These are phyloP conservation scores for Listrodromus nycthemerus DNA, from an alignment of 2,888 invertebrate genomes.

Conservation along the genomic window DNA sequence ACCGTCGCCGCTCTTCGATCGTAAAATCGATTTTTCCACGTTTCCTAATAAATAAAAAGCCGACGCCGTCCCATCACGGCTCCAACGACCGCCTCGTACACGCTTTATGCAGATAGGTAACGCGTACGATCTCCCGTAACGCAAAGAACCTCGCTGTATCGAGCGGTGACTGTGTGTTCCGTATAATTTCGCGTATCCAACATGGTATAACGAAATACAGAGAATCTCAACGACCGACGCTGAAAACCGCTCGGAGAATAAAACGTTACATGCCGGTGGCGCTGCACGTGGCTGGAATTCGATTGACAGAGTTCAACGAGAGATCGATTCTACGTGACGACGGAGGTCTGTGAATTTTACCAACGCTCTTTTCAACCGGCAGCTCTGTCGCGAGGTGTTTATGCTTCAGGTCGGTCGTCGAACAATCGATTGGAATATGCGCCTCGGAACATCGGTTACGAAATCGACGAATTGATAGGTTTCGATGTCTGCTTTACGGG, in stretches of 20 bases:
- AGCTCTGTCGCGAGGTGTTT: slow-evolving; percentile 14
- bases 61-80: slow-evolving; percentile 55
- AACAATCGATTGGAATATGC: neutral
- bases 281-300: slow-evolving; percentile 40
- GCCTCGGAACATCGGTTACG: neutral
- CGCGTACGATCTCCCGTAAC: slow-evolving; percentile 22
- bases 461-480: neutral
- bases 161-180: neutral
- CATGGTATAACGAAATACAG: neutral
- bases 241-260: slow-evolving; percentile 19
- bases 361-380: slow-evolving; percentile 14
- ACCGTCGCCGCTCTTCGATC: slow-evolving; percentile 22
- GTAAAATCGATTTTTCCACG: slow-evolving; percentile 56
- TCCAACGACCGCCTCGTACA: slow-evolving; percentile 33
- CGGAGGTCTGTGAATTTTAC: slow-evolving; percentile 13
- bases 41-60: slow-evolving; percentile 65
- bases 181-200: slow-evolving; percentile 9
- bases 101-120: slow-evolving; percentile 18
- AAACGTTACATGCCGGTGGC: slow-evolving; percentile 14
- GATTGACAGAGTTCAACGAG: slow-evolving; percentile 11
- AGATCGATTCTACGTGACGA: slow-evolving; percentile 41
- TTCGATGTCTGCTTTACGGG: neutral
- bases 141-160: slow-evolving; percentile 9
- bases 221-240: slow-evolving; percentile 24
- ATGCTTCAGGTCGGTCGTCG: neutral